Conservation (phyloP, 2,797 vertebrate genomes). For the Distichodus sexfasciatus region DNA sequence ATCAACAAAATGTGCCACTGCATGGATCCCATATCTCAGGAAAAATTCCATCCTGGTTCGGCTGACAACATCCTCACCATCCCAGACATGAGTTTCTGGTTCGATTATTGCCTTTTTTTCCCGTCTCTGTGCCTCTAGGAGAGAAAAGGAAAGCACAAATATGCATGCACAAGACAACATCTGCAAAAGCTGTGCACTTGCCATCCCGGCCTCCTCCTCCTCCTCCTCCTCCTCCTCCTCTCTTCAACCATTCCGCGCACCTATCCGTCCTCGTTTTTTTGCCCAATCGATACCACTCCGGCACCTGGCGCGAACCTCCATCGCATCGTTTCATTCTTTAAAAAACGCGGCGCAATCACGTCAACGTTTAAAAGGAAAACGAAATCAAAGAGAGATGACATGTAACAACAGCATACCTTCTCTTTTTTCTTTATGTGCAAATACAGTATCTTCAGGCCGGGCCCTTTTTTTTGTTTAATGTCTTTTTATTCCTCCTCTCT, state of each 20-base stretch:
- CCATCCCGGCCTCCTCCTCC: conserved; percentile 64
- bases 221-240: conserved; percentile 59
- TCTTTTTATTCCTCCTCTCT: too few species aligned
- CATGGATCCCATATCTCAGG: conserved; percentile 26
- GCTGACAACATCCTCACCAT: conserved; percentile 40
- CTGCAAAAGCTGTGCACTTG: conserved; percentile 59
- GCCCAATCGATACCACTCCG: conserved; percentile 43
- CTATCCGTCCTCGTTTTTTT: conserved; percentile 48
- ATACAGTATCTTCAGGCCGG: conserved; percentile 79
- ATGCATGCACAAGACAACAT: conserved; percentile 50
- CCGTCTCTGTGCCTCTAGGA: conserved; percentile 45
- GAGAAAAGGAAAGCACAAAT: conserved; percentile 48
- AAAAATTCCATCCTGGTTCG: conserved; percentile 27
- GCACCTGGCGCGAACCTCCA: conserved; percentile 62
- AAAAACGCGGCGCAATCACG: too few species aligned
- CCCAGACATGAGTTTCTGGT: conserved; percentile 32
- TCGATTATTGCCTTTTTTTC: conserved; percentile 17
- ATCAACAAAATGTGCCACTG: background rate
- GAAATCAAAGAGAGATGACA: conserved; percentile 68
- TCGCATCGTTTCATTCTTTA: too few species aligned
- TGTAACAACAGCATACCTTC: conserved; percentile 81
- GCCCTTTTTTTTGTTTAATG: conserved; percentile 68
- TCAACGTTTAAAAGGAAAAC: too few species aligned
- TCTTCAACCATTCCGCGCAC: conserved; percentile 58
- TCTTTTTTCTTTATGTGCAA: conserved; percentile 75